Evolutionary conservation across 2,888 invertebrate species (phyloP).

Genomic region (Agrochola lota): DNA sequence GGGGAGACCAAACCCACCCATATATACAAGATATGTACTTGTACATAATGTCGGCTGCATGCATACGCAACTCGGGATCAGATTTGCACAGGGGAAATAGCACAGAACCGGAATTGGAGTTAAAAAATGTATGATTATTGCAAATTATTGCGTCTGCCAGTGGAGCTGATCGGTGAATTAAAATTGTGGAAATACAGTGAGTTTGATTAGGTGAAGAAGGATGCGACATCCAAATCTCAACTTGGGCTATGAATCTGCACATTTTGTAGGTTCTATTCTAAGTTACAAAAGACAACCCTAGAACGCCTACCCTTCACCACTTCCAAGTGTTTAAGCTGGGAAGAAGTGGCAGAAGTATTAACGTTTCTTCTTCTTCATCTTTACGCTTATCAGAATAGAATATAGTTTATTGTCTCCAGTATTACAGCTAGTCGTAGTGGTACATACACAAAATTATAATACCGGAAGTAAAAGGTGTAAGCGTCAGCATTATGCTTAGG

Average conservation of each 20-base stretch:
- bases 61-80: background rate
- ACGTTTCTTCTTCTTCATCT: background rate
- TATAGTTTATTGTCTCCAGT: too few species aligned
- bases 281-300: background rate
- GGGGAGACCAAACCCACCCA: slow-evolving; percentile 27
- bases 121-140: slow-evolving; percentile 3
- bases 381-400: background rate
- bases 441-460: too few species aligned
- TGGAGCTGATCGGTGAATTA: background rate
- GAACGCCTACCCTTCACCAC: background rate
- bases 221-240: background rate
- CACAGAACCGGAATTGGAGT: slow-evolving; percentile 27
- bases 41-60: background rate
- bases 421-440: too few species aligned
- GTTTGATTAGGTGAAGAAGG: background rate
- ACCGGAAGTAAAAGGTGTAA: too few species aligned
- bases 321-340: background rate
- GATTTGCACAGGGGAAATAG: slow-evolving; percentile 18
- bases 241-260: background rate
- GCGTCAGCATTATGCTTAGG: too few species aligned
- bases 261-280: background rate
- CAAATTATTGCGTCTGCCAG: background rate
- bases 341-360: background rate
- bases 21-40: slow-evolving; percentile 9
- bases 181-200: background rate